These are phyloP conservation scores for Diploscapter pachys DNA, from an alignment of 1,140 invertebrate genomes.

Conservation along the genomic window DNA sequence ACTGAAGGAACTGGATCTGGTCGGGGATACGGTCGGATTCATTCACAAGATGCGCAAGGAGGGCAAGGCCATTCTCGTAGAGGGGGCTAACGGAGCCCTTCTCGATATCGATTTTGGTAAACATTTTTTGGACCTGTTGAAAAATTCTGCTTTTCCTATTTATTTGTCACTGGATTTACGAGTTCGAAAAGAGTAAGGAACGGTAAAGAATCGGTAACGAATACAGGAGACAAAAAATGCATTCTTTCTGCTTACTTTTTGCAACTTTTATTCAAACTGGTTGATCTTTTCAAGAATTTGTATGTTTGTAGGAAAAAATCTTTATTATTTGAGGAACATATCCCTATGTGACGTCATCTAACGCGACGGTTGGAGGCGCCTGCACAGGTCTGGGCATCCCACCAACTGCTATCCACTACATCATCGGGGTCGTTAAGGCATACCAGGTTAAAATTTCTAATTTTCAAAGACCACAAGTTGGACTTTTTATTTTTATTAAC, in stretches of 20 bases:
- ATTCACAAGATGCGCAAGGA: slow-evolving; percentile 73
- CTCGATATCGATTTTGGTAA: slow-evolving; percentile 91
- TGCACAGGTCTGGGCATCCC: slow-evolving; percentile 94
- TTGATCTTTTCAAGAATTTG: no score
- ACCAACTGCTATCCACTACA: slow-evolving; percentile 79
- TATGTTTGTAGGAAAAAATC: no score
- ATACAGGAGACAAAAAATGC: no score
- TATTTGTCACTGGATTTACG: no score
- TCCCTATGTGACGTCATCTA: slow-evolving; percentile 97
- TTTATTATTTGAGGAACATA: slow-evolving; percentile 69
- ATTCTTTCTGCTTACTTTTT: no score
- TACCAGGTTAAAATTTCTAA: slow-evolving; percentile 66
- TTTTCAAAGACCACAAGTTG: no score
- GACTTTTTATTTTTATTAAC: no score
- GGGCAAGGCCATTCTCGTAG: slow-evolving; percentile 75
- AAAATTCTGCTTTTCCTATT: no score
- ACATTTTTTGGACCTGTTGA: neutral
- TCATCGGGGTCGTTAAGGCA: slow-evolving; percentile 95
- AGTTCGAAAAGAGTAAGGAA: no score
- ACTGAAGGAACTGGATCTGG: slow-evolving; percentile 73
- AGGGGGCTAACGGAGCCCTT: slow-evolving; percentile 94
- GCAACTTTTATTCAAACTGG: no score
- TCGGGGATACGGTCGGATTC: slow-evolving; percentile 83
- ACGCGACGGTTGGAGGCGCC: slow-evolving; percentile 96
- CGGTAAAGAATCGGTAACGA: no score